phyloP scores from a whole-genome alignment of 2,888 invertebrate genomes.

The Serripes groenlandicus region DNA sequence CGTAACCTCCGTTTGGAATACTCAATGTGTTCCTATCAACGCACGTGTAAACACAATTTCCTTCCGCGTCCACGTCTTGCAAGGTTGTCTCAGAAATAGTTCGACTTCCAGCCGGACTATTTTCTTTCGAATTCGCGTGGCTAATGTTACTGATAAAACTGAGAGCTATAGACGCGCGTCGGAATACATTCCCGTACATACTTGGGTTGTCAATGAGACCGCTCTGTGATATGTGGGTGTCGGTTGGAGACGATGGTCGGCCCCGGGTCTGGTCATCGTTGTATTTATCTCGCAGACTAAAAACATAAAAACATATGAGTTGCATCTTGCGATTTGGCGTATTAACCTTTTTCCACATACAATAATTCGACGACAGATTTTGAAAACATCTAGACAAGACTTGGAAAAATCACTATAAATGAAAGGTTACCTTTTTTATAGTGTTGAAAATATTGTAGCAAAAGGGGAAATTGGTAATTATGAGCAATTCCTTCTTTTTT shows the following conservation, averaged over 20 bases:
- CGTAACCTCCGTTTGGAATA: background rate
- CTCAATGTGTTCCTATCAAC: constrained; percentile 4
- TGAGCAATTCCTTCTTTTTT: background rate
- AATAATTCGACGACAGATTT: too few relatives aligned
- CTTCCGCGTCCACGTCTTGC: constrained; percentile 31
- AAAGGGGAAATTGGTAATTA: background rate
- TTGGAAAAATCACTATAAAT: too few relatives aligned
- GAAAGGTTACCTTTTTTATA: too few relatives aligned
- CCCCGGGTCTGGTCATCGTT: constrained; percentile 59
- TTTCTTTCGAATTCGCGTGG: constrained; percentile 47
- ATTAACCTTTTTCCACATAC: too few relatives aligned
- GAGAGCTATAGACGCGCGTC: constrained; percentile 70
- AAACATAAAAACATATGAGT: too few relatives aligned
- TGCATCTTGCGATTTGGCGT: too few relatives aligned
- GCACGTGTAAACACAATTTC: background rate
- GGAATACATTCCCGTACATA: constrained; percentile 73
- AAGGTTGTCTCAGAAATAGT: constrained; percentile 14
- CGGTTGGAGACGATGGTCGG: constrained; percentile 72
- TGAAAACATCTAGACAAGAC: too few relatives aligned
- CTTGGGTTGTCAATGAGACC: constrained; percentile 63
- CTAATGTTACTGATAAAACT: constrained; percentile 67
- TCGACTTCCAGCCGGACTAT: constrained; percentile 49
- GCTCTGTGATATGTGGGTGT: constrained; percentile 68
- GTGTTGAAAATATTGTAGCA: background rate
- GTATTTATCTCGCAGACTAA: constrained; percentile 68